Conservation (phyloP, 2,888 invertebrate genomes). For the Philhelius pedissequus region DNA sequence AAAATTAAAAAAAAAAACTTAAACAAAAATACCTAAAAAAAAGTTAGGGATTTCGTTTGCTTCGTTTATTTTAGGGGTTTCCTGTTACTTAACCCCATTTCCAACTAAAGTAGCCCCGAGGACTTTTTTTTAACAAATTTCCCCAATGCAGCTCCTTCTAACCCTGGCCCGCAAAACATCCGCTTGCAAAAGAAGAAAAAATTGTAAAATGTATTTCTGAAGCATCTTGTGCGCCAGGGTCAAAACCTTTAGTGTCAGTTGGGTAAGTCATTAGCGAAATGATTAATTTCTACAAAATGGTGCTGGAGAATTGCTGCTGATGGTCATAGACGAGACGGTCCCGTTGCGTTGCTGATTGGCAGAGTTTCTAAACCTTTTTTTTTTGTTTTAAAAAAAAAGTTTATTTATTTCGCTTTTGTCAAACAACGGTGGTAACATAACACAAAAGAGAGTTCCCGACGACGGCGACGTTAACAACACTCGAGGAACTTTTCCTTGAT, state of each 20-base stretch:
- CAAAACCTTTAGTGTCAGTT: slow-evolving; percentile 67
- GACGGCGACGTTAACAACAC: slow-evolving; percentile 16
- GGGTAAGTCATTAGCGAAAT: slow-evolving; percentile 67
- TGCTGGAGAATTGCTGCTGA: neutral
- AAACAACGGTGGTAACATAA: slow-evolving; percentile 57
- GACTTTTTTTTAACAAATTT: slow-evolving; percentile 49
- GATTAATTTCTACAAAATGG: slow-evolving; percentile 57
- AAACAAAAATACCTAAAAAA: neutral
- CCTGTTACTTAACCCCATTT: slow-evolving; percentile 59
- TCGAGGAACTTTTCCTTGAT: slow-evolving; percentile 32
- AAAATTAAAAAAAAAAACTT: neutral
- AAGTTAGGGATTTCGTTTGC: slow-evolving; percentile 13
- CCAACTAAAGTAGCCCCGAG: slow-evolving; percentile 50
- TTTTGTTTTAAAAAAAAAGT: slow-evolving; percentile 10
- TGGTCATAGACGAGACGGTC: neutral
- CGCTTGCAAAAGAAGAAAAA: slow-evolving; percentile 18
- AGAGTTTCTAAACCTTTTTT: slow-evolving; percentile 4
- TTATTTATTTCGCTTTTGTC: slow-evolving; percentile 48
- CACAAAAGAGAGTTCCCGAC: slow-evolving; percentile 20
- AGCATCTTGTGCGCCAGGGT: slow-evolving; percentile 34
- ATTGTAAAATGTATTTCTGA: slow-evolving; percentile 42
- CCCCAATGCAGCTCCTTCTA: neutral
- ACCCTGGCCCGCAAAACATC: neutral
- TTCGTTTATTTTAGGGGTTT: slow-evolving; percentile 39
- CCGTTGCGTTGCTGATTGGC: neutral